These are phyloP conservation scores for Trissolcus japonicus DNA, from an alignment of 2,888 invertebrate genomes.

Conservation along the genomic window DNA sequence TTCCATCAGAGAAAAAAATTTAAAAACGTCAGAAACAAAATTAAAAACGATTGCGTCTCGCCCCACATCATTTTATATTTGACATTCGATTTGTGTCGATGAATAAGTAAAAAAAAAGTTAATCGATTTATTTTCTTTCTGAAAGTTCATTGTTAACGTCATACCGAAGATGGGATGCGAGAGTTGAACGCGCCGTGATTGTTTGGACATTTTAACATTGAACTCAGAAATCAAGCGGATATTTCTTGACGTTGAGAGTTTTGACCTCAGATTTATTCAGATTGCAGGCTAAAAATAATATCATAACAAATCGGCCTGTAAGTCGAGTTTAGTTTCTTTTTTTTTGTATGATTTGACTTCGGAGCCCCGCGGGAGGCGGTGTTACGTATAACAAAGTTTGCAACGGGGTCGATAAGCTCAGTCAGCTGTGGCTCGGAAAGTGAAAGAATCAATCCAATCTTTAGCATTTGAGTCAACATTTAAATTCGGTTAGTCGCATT, in stretches of 20 bases:
- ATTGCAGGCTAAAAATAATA: slow-evolving; percentile 30
- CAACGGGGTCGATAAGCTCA: slow-evolving; percentile 45
- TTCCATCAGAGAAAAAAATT: no score
- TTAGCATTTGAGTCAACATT: not conserved
- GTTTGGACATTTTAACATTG: slow-evolving; percentile 29
- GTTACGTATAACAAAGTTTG: slow-evolving; percentile 37
- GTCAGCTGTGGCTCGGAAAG: slow-evolving; percentile 53
- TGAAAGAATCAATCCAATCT: slow-evolving; percentile 21
- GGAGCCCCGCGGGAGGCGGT: slow-evolving; percentile 14
- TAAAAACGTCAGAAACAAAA: no score
- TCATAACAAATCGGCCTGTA: slow-evolving; percentile 25
- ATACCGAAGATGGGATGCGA: not conserved
- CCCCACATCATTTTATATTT: no score
- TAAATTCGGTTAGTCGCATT: not conserved
- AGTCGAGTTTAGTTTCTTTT: slow-evolving; percentile 7
- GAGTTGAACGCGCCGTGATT: slow-evolving; percentile 21
- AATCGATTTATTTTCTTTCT: no score
- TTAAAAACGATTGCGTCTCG: no score
- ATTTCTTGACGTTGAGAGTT: slow-evolving; percentile 19
- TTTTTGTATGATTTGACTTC: slow-evolving; percentile 7
- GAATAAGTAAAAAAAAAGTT: no score
- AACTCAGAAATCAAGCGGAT: slow-evolving; percentile 18
- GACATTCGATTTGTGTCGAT: no score
- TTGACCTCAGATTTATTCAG: slow-evolving; percentile 30
- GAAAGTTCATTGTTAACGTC: no score